Conservation (phyloP, 2,888 invertebrate genomes). For the Argynnis bischoffii region DNA sequence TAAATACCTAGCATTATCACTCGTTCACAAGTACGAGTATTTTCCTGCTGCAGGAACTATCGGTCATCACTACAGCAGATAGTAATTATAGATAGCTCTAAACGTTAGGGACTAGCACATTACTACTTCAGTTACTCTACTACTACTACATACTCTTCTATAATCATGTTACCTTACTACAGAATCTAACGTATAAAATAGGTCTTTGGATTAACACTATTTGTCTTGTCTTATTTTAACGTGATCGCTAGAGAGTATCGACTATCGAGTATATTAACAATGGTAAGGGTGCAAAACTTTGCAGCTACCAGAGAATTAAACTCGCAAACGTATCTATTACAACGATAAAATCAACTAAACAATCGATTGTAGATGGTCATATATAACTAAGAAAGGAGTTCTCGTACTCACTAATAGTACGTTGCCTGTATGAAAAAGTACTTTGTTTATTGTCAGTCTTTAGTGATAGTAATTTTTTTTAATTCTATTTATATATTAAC, state of each 20-base stretch:
- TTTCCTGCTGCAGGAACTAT: constrained; percentile 39
- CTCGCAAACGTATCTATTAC: constrained; percentile 11
- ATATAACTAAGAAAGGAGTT: neutral
- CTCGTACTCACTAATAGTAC: constrained; percentile 1
- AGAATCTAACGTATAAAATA: no score
- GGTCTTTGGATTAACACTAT: no score
- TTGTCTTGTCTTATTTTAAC: neutral
- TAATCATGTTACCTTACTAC: no score
- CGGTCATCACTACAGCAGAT: constrained; percentile 52
- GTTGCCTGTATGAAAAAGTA: neutral
- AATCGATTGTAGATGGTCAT: constrained; percentile 7
- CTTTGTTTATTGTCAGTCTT: neutral
- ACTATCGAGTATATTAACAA: neutral
- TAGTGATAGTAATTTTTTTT: no score
- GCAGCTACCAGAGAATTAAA: constrained; percentile 10
- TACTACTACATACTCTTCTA: neutral
- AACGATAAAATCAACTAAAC: constrained; percentile 9
- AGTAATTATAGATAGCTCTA: constrained; percentile 72
- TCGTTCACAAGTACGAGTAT: constrained; percentile 10
- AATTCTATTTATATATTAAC: no score
- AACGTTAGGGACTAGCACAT: constrained; percentile 21
- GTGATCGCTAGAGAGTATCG: constrained; percentile 2
- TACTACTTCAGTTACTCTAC: constrained; percentile 15
- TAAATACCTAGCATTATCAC: constrained; percentile 16
- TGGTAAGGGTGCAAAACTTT: neutral